Evolutionary conservation across 1,140 invertebrate species (phyloP).

Genomic region (Anoplolepis gracilipes): DNA sequence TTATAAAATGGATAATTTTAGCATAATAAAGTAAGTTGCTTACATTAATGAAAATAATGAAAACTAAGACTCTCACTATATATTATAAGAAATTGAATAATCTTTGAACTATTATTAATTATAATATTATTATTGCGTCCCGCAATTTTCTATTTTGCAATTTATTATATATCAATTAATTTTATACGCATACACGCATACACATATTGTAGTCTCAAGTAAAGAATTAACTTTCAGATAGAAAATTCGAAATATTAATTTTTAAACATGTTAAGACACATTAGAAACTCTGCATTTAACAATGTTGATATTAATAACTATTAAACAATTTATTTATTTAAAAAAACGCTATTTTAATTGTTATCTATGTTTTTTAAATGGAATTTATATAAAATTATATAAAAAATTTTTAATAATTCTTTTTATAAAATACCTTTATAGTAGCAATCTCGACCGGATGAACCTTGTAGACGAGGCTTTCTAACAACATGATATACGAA

Average conservation of each 20-base stretch:
- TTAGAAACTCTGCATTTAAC: neutral
- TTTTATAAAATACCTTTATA: conserved; percentile 12
- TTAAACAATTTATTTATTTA: neutral
- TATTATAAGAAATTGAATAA: neutral
- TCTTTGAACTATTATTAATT: conserved; percentile 10
- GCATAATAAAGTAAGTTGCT: too few species aligned
- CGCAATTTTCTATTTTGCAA: neutral
- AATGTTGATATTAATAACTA: neutral
- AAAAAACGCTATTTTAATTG: neutral
- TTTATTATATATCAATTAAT: neutral
- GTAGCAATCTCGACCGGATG: conserved; percentile 36
- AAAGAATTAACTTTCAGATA: neutral
- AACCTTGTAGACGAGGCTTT: conserved; percentile 1
- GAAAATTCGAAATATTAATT: neutral
- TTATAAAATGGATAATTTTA: neutral
- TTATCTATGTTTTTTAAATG: neutral
- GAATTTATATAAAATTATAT: conserved; percentile 1
- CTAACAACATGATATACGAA: conserved; percentile 57
- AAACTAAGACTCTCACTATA: neutral
- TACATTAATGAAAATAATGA: conserved; percentile 3
- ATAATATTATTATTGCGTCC: too few species aligned
- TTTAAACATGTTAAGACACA: neutral
- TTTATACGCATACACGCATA: neutral
- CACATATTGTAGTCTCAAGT: neutral
- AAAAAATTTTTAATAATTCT: neutral